Percentiles rank a stretch among this genome's conserved stretches.
Conservation (phyloP, 2,797 vertebrate species). For the Brachymystax lenok region DNA sequence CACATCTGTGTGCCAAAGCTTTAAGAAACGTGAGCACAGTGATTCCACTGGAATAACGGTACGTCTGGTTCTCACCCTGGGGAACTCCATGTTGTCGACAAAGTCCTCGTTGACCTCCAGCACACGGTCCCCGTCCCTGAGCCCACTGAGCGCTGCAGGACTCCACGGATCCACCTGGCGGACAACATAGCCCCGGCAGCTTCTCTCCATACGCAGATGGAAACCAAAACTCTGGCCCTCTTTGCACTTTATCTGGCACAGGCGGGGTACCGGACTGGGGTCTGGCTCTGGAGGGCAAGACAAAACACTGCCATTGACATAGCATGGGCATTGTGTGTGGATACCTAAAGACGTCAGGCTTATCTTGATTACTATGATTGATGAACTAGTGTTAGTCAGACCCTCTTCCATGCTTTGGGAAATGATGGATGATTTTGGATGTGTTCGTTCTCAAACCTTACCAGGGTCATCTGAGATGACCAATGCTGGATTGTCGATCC, state of each 20-base stretch:
- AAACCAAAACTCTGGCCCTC: conserved; percentile 83
- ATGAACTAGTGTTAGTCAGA: not conserved
- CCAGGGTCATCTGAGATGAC: conserved; percentile 77
- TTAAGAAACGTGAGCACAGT: not conserved
- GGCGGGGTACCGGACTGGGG: conserved; percentile 60
- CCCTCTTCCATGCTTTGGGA: not conserved
- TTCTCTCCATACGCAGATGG: conserved; percentile 67
- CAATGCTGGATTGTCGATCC: conserved; percentile 94
- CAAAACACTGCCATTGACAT: not conserved
- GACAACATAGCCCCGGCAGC: conserved; percentile 70
- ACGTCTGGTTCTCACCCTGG: conserved; percentile 69
- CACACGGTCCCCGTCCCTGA: conserved; percentile 83
- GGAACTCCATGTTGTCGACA: conserved; percentile 76
- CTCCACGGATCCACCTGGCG: conserved; percentile 77
- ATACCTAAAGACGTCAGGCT: not conserved
- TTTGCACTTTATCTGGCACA: conserved; percentile 81
- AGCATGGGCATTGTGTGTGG: not conserved
- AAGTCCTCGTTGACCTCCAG: conserved; percentile 87
- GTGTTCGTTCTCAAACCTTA: conserved; percentile 39
- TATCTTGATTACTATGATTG: not conserved
- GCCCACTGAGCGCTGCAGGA: conserved; percentile 81
- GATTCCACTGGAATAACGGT: not conserved
- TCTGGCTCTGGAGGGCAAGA: conserved; percentile 56
- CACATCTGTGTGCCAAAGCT: not conserved
- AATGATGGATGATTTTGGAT: not conserved